Percentiles rank a stretch among this genome's conserved stretches.
phyloP scores from a whole-genome alignment of 2,888 invertebrate species.

The Acanthopleura granulata region DNA sequence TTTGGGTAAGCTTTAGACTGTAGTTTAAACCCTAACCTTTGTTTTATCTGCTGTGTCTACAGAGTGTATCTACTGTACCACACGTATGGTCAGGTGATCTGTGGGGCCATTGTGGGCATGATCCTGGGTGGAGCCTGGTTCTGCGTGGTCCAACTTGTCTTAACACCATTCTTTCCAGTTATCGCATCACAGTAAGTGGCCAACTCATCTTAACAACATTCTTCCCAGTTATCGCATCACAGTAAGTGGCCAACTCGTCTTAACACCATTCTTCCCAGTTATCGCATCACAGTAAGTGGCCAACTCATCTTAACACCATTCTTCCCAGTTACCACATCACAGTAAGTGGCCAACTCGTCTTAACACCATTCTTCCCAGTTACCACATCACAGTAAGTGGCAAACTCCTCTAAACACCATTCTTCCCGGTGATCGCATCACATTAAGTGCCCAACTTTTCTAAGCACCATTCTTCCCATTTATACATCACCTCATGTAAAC shows the following conservation, averaged over 20 bases:
- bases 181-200: constrained; percentile 84
- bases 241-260: constrained; percentile 82
- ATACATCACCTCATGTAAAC: constrained; percentile 84
- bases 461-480: constrained; percentile 88
- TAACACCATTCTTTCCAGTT: constrained; percentile 88
- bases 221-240: constrained; percentile 86
- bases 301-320: constrained; percentile 85
- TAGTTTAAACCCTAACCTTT: too few species aligned
- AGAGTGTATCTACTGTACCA: constrained; percentile 91
- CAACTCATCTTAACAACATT: constrained; percentile 85
- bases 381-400: constrained; percentile 84
- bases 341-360: constrained; percentile 82
- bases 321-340: constrained; percentile 86
- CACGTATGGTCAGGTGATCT: constrained; percentile 83
- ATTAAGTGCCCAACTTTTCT: constrained; percentile 82
- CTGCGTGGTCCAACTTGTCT: constrained; percentile 80
- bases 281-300: constrained; percentile 84
- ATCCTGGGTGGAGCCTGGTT: constrained; percentile 87
- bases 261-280: constrained; percentile 88
- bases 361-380: constrained; percentile 88
- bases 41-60: constrained; percentile 68
- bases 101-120: constrained; percentile 82
- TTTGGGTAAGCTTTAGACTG: too few species aligned
- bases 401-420: constrained; percentile 85
- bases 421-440: constrained; percentile 86